These are phyloP conservation scores for Elgonia sp. DNA, from an alignment of 2,888 invertebrate genomes.

Conservation along the genomic window DNA sequence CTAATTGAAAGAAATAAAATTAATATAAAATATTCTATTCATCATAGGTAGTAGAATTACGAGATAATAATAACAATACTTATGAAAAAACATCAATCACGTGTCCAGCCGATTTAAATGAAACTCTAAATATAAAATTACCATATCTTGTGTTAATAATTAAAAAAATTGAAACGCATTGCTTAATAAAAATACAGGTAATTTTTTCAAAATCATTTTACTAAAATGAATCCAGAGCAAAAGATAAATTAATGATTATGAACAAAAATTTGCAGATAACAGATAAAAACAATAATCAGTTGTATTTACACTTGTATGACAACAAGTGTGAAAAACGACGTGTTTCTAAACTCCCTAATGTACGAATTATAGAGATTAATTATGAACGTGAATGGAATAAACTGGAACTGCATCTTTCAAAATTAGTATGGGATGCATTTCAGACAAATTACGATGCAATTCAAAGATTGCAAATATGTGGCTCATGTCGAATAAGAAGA, in stretches of 20 bases:
- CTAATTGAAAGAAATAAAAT: neutral
- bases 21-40: neutral
- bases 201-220: neutral
- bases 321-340: constrained; percentile 92
- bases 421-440: constrained; percentile 96
- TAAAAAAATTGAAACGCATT: constrained; percentile 97
- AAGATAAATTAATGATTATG: neutral
- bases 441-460: constrained; percentile 97
- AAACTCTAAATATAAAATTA: constrained; percentile 96
- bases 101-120: constrained; percentile 96
- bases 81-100: constrained; percentile 97
- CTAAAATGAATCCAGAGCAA: neutral
- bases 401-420: constrained; percentile 97
- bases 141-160: constrained; percentile 98
- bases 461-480: constrained; percentile 95
- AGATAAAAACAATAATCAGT: constrained; percentile 79
- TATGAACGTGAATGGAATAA: constrained; percentile 98
- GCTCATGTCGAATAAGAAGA: constrained; percentile 96
- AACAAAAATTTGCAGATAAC: constrained; percentile 75
- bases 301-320: constrained; percentile 88
- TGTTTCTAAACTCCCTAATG: constrained; percentile 45
- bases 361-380: constrained; percentile 95
- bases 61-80: constrained; percentile 97
- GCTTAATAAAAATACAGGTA: constrained; percentile 98
- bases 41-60: constrained; percentile 92